Base-by-base conservation (phyloP, 2,888 invertebrate genomes). In the Bunonema sp. region DNA sequence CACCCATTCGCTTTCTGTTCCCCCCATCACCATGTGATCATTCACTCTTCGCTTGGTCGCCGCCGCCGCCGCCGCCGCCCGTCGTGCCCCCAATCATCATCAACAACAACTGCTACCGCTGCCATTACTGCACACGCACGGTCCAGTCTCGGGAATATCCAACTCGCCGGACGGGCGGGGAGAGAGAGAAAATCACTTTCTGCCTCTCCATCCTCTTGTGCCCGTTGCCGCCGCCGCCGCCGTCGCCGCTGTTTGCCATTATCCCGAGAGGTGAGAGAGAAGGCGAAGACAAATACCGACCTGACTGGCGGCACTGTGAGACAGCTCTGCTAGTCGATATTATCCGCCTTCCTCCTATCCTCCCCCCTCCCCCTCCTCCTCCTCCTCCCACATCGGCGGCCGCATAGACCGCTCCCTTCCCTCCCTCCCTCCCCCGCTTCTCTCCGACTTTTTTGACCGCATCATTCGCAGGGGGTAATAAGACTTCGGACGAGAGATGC, bases 231-330 rank as follows among this genome's bases (percentile, higher is more conserved):
- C 35, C 30, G 35, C 35, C 23, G 34, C 18, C 29, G 18, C 3
- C 4, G 30, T 23, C 2, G 34, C 34, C 3, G 20, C 31, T 5
- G 5, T 34, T n/a, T n/a, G n/a, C n/a, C n/a, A n/a, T n/a, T n/a
- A n/a, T n/a, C n/a, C n/a, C n/a, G n/a, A n/a, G n/a, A n/a, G n/a
- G n/a, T n/a, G n/a, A n/a, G n/a, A n/a, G n/a, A n/a, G n/a, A n/a
- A n/a, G 19, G 10, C 38, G 16, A 15, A 21, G 28, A 56, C 54
- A 32, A 49, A 48, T 30, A 54, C 54, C 34, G 57, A 57, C 21
- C 45, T 57, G 40, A n/a, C n/a, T n/a, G n/a, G n/a, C n/a, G n/a
- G n/a, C n/a, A n/a, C n/a, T n/a, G n/a, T n/a, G n/a, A n/a, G n/a
- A n/a, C n/a, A n/a, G n/a, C n/a, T n/a, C n/a, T n/a, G n/a, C n/a